Percentiles rank a stretch among this genome's conserved stretches.
phyloP scores from a whole-genome alignment of 2,113 vertebrate species.

The Aplodontia rufa region DNA sequence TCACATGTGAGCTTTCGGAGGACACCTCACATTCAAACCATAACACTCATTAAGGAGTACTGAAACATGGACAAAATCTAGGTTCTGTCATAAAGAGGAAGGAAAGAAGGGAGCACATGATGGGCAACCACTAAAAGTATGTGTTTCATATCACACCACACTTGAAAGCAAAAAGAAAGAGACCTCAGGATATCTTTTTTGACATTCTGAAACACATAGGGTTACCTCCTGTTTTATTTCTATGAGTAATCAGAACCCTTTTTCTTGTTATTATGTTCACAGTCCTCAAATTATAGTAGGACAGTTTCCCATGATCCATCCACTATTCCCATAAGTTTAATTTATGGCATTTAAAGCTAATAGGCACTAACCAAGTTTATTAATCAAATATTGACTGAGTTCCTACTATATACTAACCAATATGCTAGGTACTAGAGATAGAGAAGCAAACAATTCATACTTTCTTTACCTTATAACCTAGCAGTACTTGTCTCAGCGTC shows the following conservation, averaged over 20 bases:
- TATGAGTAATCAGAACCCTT: neutral
- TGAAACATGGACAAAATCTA: neutral
- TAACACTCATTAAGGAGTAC: neutral
- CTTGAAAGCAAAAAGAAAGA: neutral
- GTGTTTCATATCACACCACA: neutral
- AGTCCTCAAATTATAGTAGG: conserved; percentile 2
- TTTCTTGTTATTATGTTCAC: conserved; percentile 9
- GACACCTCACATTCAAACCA: no score
- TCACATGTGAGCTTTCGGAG: no score
- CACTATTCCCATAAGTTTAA: neutral
- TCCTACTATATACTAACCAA: neutral
- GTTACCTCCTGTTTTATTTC: conserved; percentile 4
- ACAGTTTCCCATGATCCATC: neutral
- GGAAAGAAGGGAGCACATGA: neutral
- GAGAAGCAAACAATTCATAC: neutral
- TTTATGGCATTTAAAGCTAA: conserved; percentile 35
- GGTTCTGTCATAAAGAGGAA: neutral
- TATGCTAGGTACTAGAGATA: neutral
- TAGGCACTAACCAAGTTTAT: neutral
- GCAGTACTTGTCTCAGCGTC: neutral
- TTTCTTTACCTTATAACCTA: neutral
- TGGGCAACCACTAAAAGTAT: neutral
- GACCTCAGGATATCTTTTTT: neutral
- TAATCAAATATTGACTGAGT: conserved; percentile 18
- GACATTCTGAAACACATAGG: neutral